These are phyloP conservation scores for Lepidonotus clava DNA, from an alignment of 2,888 invertebrate species.

Conservation along the genomic window DNA sequence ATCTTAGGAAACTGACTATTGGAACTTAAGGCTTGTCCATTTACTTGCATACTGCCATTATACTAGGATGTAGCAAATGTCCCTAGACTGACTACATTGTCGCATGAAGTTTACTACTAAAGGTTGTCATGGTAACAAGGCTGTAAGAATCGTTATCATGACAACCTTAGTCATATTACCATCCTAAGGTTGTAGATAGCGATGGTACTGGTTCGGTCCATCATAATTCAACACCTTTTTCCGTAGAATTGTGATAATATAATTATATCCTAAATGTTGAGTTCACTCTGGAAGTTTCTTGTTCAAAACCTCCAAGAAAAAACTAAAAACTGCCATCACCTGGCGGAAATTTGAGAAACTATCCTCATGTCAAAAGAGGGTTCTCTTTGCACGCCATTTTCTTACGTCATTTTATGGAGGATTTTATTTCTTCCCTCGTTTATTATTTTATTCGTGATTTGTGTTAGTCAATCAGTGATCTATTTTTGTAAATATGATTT, in stretches of 20 bases:
- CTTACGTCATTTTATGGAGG: too few relatives aligned
- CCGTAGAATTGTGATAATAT: neutral
- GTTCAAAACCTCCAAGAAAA: too few relatives aligned
- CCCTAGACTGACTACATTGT: slow-evolving; percentile 45
- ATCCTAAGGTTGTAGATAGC: slow-evolving; percentile 6
- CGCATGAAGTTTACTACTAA: neutral
- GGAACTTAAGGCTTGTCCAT: slow-evolving; percentile 22
- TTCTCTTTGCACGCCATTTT: too few relatives aligned
- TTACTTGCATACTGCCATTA: slow-evolving; percentile 41
- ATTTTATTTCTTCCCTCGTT: too few relatives aligned
- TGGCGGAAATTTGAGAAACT: too few relatives aligned
- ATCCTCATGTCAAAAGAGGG: too few relatives aligned
- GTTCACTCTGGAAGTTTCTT: too few relatives aligned
- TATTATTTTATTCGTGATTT: too few relatives aligned
- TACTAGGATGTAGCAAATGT: slow-evolving; percentile 42
- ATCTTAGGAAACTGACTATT: slow-evolving; percentile 4
- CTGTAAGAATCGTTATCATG: neutral
- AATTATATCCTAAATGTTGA: too few relatives aligned
- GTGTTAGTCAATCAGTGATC: slow-evolving; percentile 9
- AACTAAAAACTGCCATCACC: too few relatives aligned
- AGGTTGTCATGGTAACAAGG: neutral
- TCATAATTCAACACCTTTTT: neutral
- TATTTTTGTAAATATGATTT: slow-evolving; percentile 30
- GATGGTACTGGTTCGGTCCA: slow-evolving; percentile 44
- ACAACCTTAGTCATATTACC: slow-evolving; percentile 25